Base-by-base conservation (phyloP, 2,113 vertebrate species). In the Genyomyrus donnyi region DNA sequence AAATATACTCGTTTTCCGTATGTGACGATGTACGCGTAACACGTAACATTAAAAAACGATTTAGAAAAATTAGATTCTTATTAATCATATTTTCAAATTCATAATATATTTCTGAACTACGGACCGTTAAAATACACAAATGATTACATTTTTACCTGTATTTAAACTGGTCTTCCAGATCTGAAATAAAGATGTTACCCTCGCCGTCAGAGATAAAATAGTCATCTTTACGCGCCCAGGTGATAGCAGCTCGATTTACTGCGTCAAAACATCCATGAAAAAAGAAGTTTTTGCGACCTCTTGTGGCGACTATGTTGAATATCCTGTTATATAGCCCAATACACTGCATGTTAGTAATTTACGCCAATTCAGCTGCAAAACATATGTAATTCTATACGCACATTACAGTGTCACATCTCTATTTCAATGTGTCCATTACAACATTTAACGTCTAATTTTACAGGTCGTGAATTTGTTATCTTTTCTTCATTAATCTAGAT, bases 31-130 rank as follows among this genome's bases (percentile, higher is more conserved):
- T 52, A 52, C 13, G 50, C 50, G 50, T 52, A 19, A 21, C 70
- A 7, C 45, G 21, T 48, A 35, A 31, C 24, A 19, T 49, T 39
- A 21, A 35, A 62, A 39, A 53, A 46, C 52, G 6, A 31, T 89
- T 88, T 89, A 77, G 88, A 90, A 88, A 91, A 74, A 17, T 49
- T 53, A 86, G 88, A 88, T 88, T 27, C 27, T 85, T 70, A 80
- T 53, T 89, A 77, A 42, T 86, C 15, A 66, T 90, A 90, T 89
- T 85, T 85, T 85, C 21, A 45, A 85, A 46, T 42, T 42, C 39
- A 19, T 21, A 48, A 13, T 5, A 85, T 48, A 48, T 85, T 45
- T n/a, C 24, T 24, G 39, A 46, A 45, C 5, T 19, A 84, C 45
- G 4, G 10, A 77, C 35, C 35, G 35, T 80, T 42, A 80, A 74